These are phyloP conservation scores for Phallusia fumigata DNA, from an alignment of 23 tunicate genomes.

Conservation along the genomic window DNA sequence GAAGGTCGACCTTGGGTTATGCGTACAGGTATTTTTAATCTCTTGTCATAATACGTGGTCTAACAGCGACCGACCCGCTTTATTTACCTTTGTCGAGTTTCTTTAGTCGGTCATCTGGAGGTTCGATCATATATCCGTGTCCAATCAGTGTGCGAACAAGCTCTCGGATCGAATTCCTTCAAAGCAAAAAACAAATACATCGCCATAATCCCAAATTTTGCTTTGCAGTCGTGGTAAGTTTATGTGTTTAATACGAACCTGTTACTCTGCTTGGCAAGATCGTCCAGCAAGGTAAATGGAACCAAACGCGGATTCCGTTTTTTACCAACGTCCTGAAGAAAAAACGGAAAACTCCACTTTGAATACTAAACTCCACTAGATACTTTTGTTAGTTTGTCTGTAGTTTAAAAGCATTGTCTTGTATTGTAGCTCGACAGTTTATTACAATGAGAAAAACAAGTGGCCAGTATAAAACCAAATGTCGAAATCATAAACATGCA, in stretches of 20 bases:
- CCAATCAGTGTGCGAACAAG: conserved; percentile 92
- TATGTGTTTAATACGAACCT: conserved; percentile 47
- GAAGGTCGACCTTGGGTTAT: too few species aligned
- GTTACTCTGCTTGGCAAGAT: conserved; percentile 90
- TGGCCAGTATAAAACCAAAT: too few species aligned
- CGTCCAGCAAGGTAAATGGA: conserved; percentile 86
- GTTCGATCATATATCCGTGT: conserved; percentile 94
- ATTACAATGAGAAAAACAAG: too few species aligned
- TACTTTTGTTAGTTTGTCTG: too few species aligned
- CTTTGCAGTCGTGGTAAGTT: background rate
- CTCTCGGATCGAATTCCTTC: conserved; percentile 89
- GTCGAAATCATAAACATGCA: too few species aligned
- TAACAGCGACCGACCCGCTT: too few species aligned
- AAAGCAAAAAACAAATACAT: background rate
- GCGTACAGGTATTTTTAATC: too few species aligned
- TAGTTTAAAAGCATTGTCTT: too few species aligned
- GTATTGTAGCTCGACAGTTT: too few species aligned
- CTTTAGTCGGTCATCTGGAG: conserved; percentile 84
- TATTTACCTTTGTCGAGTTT: conserved; percentile 30
- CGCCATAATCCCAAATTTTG: background rate
- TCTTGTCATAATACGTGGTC: too few species aligned
- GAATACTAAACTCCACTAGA: too few species aligned
- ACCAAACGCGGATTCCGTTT: conserved; percentile 93
- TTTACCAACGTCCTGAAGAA: conserved; percentile 75
- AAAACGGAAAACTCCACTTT: too few species aligned